Evolutionary conservation across 2,113 vertebrate genomes (phyloP), one percentile per base, ranked within the genome.

Genomic region (Indicator indicator): DNA sequence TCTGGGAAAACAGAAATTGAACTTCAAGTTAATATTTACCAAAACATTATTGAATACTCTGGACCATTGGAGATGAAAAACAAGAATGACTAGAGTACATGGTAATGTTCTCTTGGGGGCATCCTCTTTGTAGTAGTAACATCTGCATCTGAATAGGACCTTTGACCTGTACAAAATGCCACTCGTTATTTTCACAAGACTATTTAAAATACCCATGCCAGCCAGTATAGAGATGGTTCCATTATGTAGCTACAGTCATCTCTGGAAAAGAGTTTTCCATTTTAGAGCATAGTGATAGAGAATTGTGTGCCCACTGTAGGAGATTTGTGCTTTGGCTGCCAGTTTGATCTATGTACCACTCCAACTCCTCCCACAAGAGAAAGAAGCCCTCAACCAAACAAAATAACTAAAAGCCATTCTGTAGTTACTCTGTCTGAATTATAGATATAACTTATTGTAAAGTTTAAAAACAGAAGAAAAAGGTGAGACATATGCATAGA

Each of bases 381-480:
- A 64, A 77, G 62, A 79, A 16, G 7, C 1, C 10, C 44, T 69
- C 5, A 42, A 38, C 11, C 15, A 83, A 88, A 33, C 32, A 42
- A 60, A 75, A 77, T 30, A 74, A 15, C 56, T 32, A 21, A 71
- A 77, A 91, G 48, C 33, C 62, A 13, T 48, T 79, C 13, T 91
- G 46, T 77, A 73, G 50, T 27, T 86, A 59, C 55, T 30, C 5
- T n/a, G 64, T 67, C 30, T 73, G 74, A 88, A 78, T 50, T 44
- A 62, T 17, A 27, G 64, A 88, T 52, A 68, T 74, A 78, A 91
- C 71, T 67, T 2, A 52, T 30, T 54, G 16, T 32, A 38, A 83
- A 74, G 33, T 79, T 85, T 67, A 80, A 89, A 89, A 97, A 5
- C 44, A 76, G 68, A 68, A 89, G 30, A 88, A 91, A 92, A 93